Base-by-base conservation (phyloP, 2,797 vertebrate genomes). In the Aselliscus stoliczkanus region DNA sequence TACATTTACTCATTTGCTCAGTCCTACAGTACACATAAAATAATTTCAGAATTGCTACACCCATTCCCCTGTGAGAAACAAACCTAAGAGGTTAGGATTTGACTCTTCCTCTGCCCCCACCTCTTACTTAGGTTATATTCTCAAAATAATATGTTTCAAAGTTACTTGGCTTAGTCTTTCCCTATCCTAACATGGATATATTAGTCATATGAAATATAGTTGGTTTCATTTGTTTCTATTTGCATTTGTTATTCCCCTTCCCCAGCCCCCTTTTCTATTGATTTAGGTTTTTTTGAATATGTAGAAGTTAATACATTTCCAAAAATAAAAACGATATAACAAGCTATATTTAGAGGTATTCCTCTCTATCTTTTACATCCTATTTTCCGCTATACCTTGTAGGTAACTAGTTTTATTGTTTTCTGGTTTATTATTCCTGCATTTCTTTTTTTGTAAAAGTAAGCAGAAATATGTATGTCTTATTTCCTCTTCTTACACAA, bases 391-490 rank as follows among this genome's bases (percentile, higher is more conserved):
- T 25, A 82, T 8, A 7, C 42, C 44, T 76, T 81, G 0, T 92
- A 83, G 50, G 31, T 92, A 91, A 91, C 21, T 17, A 52, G 76
- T 93, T 93, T 88, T 86, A 64, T 77, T 88, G 29, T 77, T 89
- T 96, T 76, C 52, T 88, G 34, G 17, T 52, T 86, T 77, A 67
- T 75, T 81, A 70, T 88, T 79, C 27, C n/a, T 62, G 6, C 2
- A 65, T 96, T 94, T 90, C 5, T 96, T 96, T 96, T 96, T 80
- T 85, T 70, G 34, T 17, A 93, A 60, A 93, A 97, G 29, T 69
- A 81, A 77, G 11, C 37, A 90, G 72, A 17, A 88, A 34, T 29
- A 25, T 92, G n/a, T 69, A 25, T 88, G 23, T 69, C 87, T 97
- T 47, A 37, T 90, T 85, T 64, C 23, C 1, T 47, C 75, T 60